Percentiles rank a stretch among this genome's conserved stretches.
phyloP scores from a whole-genome alignment of 2,113 vertebrate genomes.

The Psilopsiagon aymara region DNA sequence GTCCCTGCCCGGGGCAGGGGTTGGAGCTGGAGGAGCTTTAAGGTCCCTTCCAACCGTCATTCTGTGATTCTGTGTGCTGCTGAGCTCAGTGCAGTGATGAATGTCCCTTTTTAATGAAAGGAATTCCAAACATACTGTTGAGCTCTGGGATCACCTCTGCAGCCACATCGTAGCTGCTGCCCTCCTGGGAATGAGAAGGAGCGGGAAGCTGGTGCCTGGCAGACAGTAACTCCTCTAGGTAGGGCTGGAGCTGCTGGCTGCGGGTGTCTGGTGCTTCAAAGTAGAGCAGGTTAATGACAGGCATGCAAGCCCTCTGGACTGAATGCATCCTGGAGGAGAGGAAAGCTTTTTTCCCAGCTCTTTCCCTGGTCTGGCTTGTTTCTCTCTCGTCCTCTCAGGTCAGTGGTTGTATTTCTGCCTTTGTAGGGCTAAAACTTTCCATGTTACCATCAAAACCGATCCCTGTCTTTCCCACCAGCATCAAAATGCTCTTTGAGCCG shows the following conservation, averaged over 20 bases:
- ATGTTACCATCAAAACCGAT: fast-evolving
- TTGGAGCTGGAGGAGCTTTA: background rate
- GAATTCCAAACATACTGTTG: background rate
- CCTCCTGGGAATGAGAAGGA: background rate
- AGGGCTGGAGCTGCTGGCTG: background rate
- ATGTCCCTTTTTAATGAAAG: fast-evolving
- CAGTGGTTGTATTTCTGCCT: background rate
- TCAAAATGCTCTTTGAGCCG: background rate
- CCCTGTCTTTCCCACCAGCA: background rate
- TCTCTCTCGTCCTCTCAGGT: background rate
- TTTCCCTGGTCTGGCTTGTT: background rate
- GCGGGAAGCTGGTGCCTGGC: background rate
- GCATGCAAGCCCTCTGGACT: background rate
- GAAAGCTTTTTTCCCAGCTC: background rate
- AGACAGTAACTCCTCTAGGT: background rate
- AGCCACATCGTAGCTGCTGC: fast-evolving
- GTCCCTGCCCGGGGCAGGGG: background rate
- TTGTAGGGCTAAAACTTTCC: background rate
- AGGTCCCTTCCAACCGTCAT: background rate
- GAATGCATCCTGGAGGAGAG: background rate
- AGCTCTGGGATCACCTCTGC: background rate
- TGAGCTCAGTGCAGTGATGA: fast-evolving
- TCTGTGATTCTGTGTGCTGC: background rate
- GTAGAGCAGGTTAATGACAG: background rate
- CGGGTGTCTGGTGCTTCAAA: background rate